Conservation (phyloP, 2,888 invertebrate species). For the Orchestes rusci region DNA sequence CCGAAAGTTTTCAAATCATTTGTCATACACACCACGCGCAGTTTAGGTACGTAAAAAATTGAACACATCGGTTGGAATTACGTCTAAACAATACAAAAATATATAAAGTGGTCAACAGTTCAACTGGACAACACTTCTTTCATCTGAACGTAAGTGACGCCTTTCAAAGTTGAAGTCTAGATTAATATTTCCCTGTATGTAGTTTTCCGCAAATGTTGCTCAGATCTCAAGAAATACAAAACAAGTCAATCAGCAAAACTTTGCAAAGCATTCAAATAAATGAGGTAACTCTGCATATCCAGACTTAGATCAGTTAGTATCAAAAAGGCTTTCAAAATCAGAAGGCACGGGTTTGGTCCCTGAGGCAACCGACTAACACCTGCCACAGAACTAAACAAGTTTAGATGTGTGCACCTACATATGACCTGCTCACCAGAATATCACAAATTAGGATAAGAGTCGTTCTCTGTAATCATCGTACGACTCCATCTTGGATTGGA, state of each 20-base stretch:
- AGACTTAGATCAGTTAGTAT: no score
- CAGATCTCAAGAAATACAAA: no score
- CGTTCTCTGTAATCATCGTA: slow-evolving; percentile 32
- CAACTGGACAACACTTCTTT: slow-evolving; percentile 7
- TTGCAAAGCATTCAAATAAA: no score
- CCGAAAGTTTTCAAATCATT: slow-evolving; percentile 33
- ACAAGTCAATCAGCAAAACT: no score
- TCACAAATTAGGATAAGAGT: slow-evolving; percentile 33
- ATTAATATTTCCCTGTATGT: no score
- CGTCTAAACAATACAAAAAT: slow-evolving; percentile 21
- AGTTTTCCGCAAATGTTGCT: no score
- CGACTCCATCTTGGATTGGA: slow-evolving; percentile 34
- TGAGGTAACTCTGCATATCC: no score
- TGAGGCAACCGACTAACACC: slow-evolving; percentile 37
- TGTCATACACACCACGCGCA: slow-evolving; percentile 42
- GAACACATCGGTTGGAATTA: slow-evolving; percentile 44
- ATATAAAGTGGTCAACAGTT: slow-evolving; percentile 11
- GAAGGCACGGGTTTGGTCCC: slow-evolving; percentile 32
- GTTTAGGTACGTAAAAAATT: slow-evolving; percentile 42
- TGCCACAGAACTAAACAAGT: no score
- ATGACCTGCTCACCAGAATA: slow-evolving; percentile 30
- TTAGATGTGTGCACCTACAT: slow-evolving; percentile 31
- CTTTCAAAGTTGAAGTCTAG: not conserved
- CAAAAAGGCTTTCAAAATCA: no score
- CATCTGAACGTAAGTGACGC: not conserved